Conservation (phyloP, 2,113 vertebrate genomes). For the Hemibagrus wyckioides region DNA sequence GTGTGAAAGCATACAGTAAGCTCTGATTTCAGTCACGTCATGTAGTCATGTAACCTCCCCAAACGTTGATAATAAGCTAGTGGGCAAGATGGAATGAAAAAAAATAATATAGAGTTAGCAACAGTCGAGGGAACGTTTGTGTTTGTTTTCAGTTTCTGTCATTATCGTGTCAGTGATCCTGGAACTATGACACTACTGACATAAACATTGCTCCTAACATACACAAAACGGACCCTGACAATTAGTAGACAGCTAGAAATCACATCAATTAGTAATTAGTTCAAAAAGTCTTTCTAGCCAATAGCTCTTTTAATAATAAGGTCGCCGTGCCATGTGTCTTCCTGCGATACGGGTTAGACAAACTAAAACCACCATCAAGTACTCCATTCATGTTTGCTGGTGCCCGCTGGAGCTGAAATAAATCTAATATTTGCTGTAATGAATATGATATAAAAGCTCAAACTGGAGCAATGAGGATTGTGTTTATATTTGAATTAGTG, state of each 20-base stretch:
- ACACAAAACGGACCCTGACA: background rate
- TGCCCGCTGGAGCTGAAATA: background rate
- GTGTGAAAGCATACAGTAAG: too few relatives aligned
- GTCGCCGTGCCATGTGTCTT: background rate
- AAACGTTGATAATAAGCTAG: background rate
- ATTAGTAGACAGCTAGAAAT: too few relatives aligned
- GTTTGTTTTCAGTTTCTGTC: background rate
- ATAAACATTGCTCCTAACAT: background rate
- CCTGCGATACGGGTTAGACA: background rate
- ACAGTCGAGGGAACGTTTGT: background rate
- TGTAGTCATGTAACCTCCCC: background rate
- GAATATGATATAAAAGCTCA: background rate
- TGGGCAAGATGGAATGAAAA: background rate
- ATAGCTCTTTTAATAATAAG: background rate
- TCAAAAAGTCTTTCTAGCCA: background rate
- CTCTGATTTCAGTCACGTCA: too few relatives aligned
- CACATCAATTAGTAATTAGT: too few relatives aligned
- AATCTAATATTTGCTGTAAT: background rate
- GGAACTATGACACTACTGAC: background rate
- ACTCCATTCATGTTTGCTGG: too few relatives aligned
- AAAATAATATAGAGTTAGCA: background rate
- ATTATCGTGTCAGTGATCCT: too few relatives aligned
- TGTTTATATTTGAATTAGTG: conserved; percentile 19
- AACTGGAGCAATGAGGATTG: background rate
- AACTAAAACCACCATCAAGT: background rate